Conservation (phyloP, 2,888 invertebrate genomes). For the Pterobdella sp. region DNA sequence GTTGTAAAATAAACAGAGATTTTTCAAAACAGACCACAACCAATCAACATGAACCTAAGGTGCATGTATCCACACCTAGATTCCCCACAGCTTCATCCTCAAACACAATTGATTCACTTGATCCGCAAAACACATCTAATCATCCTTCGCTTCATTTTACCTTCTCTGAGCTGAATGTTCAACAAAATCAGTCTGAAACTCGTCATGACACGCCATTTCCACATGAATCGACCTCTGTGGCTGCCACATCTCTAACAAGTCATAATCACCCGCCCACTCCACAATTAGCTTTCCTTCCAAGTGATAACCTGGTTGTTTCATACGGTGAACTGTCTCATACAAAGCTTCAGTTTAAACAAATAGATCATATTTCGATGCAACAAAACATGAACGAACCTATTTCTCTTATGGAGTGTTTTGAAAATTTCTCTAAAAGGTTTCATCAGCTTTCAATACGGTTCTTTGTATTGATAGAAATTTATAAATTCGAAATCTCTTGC, state of each 20-base stretch:
- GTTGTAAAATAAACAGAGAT: conserved; percentile 54
- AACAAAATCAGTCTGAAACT: neutral
- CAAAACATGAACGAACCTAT: conserved; percentile 55
- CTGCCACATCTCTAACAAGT: neutral
- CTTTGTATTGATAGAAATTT: neutral
- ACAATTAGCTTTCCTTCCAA: conserved; percentile 51
- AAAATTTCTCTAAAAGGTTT: conserved; percentile 58
- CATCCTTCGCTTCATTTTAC: too few relatives aligned
- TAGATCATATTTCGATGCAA: conserved; percentile 55
- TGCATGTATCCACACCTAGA: neutral
- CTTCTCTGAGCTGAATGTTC: neutral
- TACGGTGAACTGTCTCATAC: conserved; percentile 49
- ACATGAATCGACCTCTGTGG: neutral
- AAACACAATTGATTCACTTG: neutral
- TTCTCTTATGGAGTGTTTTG: conserved; percentile 59
- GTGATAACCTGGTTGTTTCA: conserved; percentile 55
- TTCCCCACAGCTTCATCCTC: neutral
- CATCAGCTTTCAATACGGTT: neutral
- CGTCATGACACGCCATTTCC: neutral
- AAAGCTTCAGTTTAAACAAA: conserved; percentile 41
- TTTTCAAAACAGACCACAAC: conserved; percentile 42
- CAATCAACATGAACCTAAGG: too few relatives aligned
- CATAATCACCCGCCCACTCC: neutral
- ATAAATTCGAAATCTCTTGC: neutral
- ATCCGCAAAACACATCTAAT: too few relatives aligned